These are phyloP conservation scores for Drosophila falleni DNA, from an alignment of 2,888 invertebrate genomes.

Conservation along the genomic window DNA sequence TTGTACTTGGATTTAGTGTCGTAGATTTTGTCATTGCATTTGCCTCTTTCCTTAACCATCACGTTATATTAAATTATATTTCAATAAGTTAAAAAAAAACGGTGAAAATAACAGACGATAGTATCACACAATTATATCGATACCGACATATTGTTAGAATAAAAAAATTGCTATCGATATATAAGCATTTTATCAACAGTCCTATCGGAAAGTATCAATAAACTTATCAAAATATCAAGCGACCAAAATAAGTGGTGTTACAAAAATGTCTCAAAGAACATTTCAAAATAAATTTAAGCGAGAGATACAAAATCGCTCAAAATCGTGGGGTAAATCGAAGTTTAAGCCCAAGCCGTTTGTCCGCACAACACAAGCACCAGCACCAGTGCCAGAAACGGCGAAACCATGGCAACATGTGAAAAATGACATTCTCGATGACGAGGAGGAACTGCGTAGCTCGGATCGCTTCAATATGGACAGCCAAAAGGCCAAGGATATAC, in stretches of 20 bases:
- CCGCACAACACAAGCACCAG: not conserved
- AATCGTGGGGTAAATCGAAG: slow-evolving; percentile 73
- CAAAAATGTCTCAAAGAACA: not conserved
- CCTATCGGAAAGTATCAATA: not conserved
- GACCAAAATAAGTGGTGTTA: not conserved
- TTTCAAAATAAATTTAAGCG: slow-evolving; percentile 1
- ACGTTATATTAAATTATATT: too few species aligned
- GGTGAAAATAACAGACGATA: too few species aligned
- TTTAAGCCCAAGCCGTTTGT: slow-evolving; percentile 61
- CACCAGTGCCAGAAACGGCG: slow-evolving; percentile 51
- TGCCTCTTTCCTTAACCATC: too few species aligned
- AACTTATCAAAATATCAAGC: slow-evolving; percentile 4
- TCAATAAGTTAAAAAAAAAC: too few species aligned
- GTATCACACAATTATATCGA: too few species aligned
- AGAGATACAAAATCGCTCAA: slow-evolving; percentile 14
- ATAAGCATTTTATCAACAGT: too few species aligned
- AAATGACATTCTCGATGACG: slow-evolving; percentile 70
- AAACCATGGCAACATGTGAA: slow-evolving; percentile 82
- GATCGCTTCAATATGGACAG: slow-evolving; percentile 52
- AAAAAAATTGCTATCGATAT: too few species aligned
- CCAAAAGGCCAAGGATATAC: slow-evolving; percentile 54
- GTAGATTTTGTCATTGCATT: too few species aligned
- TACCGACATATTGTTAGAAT: too few species aligned
- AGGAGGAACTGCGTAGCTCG: slow-evolving; percentile 52
- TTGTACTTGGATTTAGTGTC: too few species aligned